phyloP scores from a whole-genome alignment of 2,113 vertebrate genomes.

The Otus sunia region DNA sequence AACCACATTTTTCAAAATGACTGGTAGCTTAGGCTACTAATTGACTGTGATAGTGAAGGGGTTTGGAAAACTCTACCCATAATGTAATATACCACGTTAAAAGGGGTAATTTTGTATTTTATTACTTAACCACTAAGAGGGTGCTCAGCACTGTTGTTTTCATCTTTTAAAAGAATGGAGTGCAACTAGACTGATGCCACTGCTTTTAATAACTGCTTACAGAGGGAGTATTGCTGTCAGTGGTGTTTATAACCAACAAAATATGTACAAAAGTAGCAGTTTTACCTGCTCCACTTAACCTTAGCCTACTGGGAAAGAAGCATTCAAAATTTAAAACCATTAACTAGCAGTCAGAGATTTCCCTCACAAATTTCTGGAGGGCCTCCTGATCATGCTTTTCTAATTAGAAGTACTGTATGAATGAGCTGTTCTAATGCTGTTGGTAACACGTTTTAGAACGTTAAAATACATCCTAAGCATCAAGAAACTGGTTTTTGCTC shows the following conservation, averaged over 20 bases:
- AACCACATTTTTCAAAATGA: not conserved
- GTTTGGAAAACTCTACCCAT: not conserved
- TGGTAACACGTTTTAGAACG: not conserved
- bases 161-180: not conserved
- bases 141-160: not conserved
- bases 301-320: not conserved
- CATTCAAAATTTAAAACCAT: not conserved
- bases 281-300: not conserved
- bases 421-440: not conserved
- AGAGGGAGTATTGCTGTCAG: not conserved
- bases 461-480: not conserved
- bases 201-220: not conserved
- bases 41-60: not conserved
- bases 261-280: not conserved
- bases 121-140: slow-evolving; percentile 24
- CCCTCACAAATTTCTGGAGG: not conserved
- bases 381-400: slow-evolving; percentile 19
- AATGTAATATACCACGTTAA: not conserved
- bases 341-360: not conserved
- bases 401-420: slow-evolving; percentile 5
- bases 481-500: slow-evolving; percentile 20
- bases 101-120: slow-evolving; percentile 7
- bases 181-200: not conserved
- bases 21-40: slow-evolving; percentile 5
- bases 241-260: not conserved